Percentiles rank a stretch among this genome's conserved stretches.
phyloP scores from a whole-genome alignment of 2,888 invertebrate species.

The Theretra japonica region DNA sequence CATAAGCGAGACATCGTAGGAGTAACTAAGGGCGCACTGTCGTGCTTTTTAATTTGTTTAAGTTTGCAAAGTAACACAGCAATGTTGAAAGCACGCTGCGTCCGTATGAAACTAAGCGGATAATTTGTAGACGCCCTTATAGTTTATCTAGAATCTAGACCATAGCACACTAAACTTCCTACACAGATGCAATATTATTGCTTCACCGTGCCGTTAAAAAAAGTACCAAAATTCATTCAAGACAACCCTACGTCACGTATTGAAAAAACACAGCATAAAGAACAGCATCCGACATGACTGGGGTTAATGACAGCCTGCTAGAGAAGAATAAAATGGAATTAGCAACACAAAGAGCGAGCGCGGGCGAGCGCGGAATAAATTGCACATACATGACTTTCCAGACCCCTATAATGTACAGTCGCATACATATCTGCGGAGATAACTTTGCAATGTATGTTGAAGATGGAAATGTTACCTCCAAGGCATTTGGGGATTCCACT shows the following conservation, averaged over 20 bases:
- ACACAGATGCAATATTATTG: neutral
- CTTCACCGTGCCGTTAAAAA: neutral
- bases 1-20: too few species aligned
- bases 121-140: too few species aligned
- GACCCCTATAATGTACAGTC: slow-evolving; percentile 36
- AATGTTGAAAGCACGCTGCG: too few species aligned
- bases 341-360: slow-evolving; percentile 66
- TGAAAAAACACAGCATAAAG: slow-evolving; percentile 5
- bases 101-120: too few species aligned
- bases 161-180: too few species aligned
- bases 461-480: neutral
- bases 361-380: slow-evolving; percentile 65
- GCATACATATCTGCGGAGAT: slow-evolving; percentile 33
- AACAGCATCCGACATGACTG: neutral
- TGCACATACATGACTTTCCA: slow-evolving; percentile 64
- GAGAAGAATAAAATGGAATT: slow-evolving; percentile 71
- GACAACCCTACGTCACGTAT: neutral
- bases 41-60: too few species aligned
- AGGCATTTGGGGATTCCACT: neutral
- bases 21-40: too few species aligned
- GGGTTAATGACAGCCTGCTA: slow-evolving; percentile 46
- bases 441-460: neutral
- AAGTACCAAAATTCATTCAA: too few species aligned
- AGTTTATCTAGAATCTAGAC: too few species aligned
- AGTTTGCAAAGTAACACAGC: too few species aligned